Conservation (phyloP, 1,140 invertebrate genomes). For the Brachionus calyciflorus region DNA sequence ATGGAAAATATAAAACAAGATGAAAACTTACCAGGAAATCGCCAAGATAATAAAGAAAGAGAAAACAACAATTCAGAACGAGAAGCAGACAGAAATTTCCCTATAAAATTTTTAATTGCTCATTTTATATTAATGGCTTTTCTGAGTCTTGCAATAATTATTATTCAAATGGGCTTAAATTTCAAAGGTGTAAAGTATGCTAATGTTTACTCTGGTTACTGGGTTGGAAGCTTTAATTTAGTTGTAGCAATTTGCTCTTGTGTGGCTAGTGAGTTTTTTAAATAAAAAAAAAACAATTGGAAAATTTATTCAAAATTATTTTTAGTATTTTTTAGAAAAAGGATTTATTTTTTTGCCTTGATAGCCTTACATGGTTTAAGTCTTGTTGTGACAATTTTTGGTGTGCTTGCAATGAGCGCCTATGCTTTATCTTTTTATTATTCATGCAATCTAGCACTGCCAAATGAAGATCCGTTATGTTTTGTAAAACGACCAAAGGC, state of each 20-base stretch:
- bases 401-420: background rate
- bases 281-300: background rate
- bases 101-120: background rate
- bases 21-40: background rate
- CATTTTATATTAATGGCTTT: background rate
- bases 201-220: conserved; percentile 7
- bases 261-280: background rate
- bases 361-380: background rate
- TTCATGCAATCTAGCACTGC: background rate
- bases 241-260: background rate
- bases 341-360: background rate
- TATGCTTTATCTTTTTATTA: conserved; percentile 26
- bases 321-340: conserved; percentile 14
- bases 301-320: background rate
- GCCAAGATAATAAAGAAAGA: background rate
- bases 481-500: background rate
- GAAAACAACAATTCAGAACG: background rate
- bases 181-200: conserved; percentile 22
- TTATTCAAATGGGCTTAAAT: conserved; percentile 31
- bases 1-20: background rate
- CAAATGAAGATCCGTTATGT: conserved; percentile 9
- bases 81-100: background rate
- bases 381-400: background rate
- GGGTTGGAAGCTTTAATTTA: conserved; percentile 18
- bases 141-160: background rate